phyloP scores from a whole-genome alignment of 2,113 vertebrate genomes.

The Vanacampus margaritifer region DNA sequence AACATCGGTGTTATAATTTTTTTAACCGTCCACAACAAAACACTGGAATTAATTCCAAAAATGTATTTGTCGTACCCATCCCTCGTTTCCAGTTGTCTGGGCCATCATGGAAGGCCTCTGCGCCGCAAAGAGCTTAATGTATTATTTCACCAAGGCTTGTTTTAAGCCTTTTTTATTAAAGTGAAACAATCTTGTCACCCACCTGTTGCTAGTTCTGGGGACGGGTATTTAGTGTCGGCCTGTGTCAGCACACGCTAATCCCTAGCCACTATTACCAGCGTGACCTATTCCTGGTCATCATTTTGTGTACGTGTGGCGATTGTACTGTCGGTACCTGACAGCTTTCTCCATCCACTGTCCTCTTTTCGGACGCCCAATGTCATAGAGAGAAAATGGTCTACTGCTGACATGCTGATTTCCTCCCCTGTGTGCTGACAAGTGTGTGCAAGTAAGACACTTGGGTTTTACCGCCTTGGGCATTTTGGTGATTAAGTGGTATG shows the following conservation, averaged over 20 bases:
- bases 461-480: constrained; percentile 37
- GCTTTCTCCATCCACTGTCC: constrained; percentile 32
- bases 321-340: constrained; percentile 42
- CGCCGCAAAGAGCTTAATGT: constrained; percentile 52
- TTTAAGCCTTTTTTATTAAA: constrained; percentile 67
- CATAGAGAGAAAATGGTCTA: constrained; percentile 54
- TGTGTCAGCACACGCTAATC: constrained; percentile 60
- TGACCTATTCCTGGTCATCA: constrained; percentile 61
- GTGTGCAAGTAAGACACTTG: constrained; percentile 54
- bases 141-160: constrained; percentile 43
- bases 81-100: too few species aligned
- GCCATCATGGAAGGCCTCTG: constrained; percentile 18
- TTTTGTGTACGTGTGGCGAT: constrained; percentile 28
- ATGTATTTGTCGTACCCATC: too few species aligned
- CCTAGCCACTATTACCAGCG: constrained; percentile 36
- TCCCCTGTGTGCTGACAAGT: constrained; percentile 46
- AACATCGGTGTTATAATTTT: too few species aligned
- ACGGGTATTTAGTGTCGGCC: constrained; percentile 54
- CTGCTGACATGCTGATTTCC: constrained; percentile 64
- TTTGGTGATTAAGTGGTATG: constrained; percentile 59
- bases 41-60: too few species aligned
- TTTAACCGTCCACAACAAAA: too few species aligned
- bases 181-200: constrained; percentile 62
- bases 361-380: constrained; percentile 48
- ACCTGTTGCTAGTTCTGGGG: constrained; percentile 58